Conservation (phyloP, 2,888 invertebrate species). For the Cerastis leucographa region DNA sequence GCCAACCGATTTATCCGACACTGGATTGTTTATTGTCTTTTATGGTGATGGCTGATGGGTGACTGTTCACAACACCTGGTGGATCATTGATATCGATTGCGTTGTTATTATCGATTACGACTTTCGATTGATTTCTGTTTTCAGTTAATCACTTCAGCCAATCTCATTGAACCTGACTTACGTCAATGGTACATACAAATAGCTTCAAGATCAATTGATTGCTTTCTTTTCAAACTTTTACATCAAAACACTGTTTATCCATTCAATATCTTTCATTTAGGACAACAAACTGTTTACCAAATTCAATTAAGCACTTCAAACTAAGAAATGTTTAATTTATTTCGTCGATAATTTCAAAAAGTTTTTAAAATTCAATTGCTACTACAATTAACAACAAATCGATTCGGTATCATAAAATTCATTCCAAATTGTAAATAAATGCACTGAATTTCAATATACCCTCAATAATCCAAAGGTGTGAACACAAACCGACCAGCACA, state of each 20-base stretch:
- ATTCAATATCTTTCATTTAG: constrained; percentile 36
- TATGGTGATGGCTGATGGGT: constrained; percentile 87
- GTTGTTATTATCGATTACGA: constrained; percentile 56
- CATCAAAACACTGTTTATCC: constrained; percentile 26
- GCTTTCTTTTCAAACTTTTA: constrained; percentile 23
- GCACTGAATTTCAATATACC: constrained; percentile 59
- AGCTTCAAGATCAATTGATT: constrained; percentile 11
- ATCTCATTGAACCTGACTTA: constrained; percentile 30
- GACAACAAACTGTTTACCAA: constrained; percentile 44
- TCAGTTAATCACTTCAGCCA: constrained; percentile 29
- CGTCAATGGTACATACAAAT: constrained; percentile 8
- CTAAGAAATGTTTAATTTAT: constrained; percentile 15
- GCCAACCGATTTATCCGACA: constrained; percentile 87
- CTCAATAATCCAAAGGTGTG: constrained; percentile 67
- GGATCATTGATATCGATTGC: constrained; percentile 66
- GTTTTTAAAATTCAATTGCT: constrained; percentile 15
- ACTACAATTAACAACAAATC: constrained; percentile 48
- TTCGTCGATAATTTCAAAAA: constrained; percentile 18
- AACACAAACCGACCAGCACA: constrained; percentile 80
- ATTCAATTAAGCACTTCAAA: constrained; percentile 27
- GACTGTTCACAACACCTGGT: constrained; percentile 76
- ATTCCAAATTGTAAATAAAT: constrained; percentile 54
- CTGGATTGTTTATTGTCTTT: constrained; percentile 89
- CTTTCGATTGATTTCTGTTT: constrained; percentile 52
- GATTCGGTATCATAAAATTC: constrained; percentile 42